Conservation (phyloP, 2,888 invertebrate species). For the Trachelus iudaicus region DNA sequence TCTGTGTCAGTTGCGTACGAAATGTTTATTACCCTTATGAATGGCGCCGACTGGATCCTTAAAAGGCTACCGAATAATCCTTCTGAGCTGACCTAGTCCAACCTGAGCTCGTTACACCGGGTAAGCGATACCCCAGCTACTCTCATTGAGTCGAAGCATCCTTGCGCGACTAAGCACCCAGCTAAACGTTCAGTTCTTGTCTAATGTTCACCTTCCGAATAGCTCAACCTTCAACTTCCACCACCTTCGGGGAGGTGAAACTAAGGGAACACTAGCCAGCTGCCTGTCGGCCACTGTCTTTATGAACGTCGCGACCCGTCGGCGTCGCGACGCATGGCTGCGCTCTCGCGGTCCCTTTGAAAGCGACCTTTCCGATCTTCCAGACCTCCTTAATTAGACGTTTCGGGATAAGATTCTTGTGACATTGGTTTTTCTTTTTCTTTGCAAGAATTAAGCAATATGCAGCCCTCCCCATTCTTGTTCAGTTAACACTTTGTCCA, state of each 20-base stretch:
- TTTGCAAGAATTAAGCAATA: background rate
- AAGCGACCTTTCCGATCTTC: background rate
- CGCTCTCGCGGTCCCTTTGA: slow-evolving; percentile 22
- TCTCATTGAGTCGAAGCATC: slow-evolving; percentile 36
- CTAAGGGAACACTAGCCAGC: background rate
- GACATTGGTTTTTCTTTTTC: background rate
- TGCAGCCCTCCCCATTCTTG: background rate
- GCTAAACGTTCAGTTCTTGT: slow-evolving; percentile 28
- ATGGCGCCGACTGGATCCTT: background rate
- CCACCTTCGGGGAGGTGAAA: background rate
- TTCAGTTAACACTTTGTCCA: background rate
- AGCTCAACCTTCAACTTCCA: background rate
- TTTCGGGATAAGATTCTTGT: background rate
- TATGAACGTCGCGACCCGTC: slow-evolving; percentile 24
- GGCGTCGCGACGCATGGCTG: slow-evolving; percentile 28
- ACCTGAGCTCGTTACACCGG: slow-evolving; percentile 29
- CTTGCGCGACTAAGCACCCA: slow-evolving; percentile 36
- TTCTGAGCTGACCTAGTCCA: slow-evolving; percentile 9
- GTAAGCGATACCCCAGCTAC: slow-evolving; percentile 44
- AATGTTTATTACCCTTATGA: background rate
- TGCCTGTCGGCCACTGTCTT: background rate
- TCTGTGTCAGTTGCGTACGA: background rate
- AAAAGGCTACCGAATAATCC: slow-evolving; percentile 6
- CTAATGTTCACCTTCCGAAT: background rate
- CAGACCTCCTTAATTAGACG: slow-evolving; percentile 1